Evolutionary conservation across 2,888 invertebrate genomes (phyloP), one percentile per base, ranked within the genome.

Genomic region (Diploptera punctata): DNA sequence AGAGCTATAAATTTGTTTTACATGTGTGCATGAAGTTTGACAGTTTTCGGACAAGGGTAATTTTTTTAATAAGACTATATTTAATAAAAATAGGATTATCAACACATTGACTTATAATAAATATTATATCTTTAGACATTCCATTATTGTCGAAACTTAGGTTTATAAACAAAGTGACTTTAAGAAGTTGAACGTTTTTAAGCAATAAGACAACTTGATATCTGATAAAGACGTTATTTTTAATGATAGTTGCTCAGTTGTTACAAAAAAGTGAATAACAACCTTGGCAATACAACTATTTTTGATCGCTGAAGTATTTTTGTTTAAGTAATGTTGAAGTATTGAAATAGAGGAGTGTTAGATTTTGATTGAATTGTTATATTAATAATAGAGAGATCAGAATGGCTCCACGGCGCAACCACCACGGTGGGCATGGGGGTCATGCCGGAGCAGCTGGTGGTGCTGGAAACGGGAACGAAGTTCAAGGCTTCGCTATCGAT

Each of bases 391-490:
- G n/a, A n/a, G n/a, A 24, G 13, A 16, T 10, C 69, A 13, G 24
- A 10, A 74, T 74, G 74, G 74, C 73, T 38, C 74, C 74, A 60
- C 73, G 77, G 73, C 74, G 79, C 78, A 76, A 80, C 79, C 78
- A 81, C 81, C 77, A 77, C 79, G 68, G 76, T 33, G 75, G 78
- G 74, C 80, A 80, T 70, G 79, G 78, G 75, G 78, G 76, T 75
- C 79, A 79, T 74, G 76, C 77, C 21, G 60, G 49, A 61, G 68
- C 67, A 38, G 69, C 67, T 31, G 71, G 72, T 16, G 68, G 43
- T 16, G 76, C 19, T n/a, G 65, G 68, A 57, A 71, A 70, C 52
- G 62, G 54, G 47, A 38, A 70, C 44, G 74, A 73, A 49, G 74
- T 69, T 60, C 76, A 75, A 43, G 73, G 71, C 44, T 73, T 75